Evolutionary conservation across 2,888 invertebrate genomes (phyloP).

Genomic region (Stratiomys singularior): DNA sequence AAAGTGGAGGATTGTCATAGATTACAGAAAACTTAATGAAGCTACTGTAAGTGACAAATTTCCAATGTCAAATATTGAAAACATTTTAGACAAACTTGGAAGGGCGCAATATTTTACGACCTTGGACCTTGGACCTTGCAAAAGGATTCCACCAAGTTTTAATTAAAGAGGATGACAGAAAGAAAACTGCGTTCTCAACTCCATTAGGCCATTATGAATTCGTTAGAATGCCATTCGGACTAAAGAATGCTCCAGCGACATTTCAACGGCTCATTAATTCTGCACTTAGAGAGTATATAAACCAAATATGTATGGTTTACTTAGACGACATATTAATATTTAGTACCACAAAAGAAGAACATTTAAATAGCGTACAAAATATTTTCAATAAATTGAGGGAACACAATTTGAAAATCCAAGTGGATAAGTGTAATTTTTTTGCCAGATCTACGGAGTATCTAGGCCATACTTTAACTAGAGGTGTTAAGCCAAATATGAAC

Average conservation of each 20-base stretch:
- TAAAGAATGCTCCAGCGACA: constrained; percentile 30
- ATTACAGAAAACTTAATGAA: too few species aligned
- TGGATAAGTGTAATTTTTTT: constrained; percentile 43
- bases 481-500: constrained; percentile 31
- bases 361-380: constrained; percentile 51
- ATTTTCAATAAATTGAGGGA: constrained; percentile 54
- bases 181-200: constrained; percentile 19
- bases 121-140: neutral
- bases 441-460: constrained; percentile 23
- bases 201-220: constrained; percentile 21
- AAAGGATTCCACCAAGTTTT: constrained; percentile 26
- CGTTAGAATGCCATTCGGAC: constrained; percentile 31
- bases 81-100: neutral
- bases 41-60: constrained; percentile 16
- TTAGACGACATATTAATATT: constrained; percentile 42
- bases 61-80: constrained; percentile 11
- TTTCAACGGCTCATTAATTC: constrained; percentile 27
- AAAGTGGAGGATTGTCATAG: too few species aligned
- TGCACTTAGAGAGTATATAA: constrained; percentile 53
- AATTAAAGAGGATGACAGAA: constrained; percentile 13
- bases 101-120: constrained; percentile 10
- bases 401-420: constrained; percentile 35
- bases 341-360: constrained; percentile 54
- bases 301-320: constrained; percentile 51
- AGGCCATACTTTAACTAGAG: constrained; percentile 37